Percentiles rank a stretch among this genome's conserved stretches.
These are phyloP conservation scores for Mionectes macconnelli DNA, from an alignment of 2,113 vertebrate genomes.

Conservation along the genomic window DNA sequence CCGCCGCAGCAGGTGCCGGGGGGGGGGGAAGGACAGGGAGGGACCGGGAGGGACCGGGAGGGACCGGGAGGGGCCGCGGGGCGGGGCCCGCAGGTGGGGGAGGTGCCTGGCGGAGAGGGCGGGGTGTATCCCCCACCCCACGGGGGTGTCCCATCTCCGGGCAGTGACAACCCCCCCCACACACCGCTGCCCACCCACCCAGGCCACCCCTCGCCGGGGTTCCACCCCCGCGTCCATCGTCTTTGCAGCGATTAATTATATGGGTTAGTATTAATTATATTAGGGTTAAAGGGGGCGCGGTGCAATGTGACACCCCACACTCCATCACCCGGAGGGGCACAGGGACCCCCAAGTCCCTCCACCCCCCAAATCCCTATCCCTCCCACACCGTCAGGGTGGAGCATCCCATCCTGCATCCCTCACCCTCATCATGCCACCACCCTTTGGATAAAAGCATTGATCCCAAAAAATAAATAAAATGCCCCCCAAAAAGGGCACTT, in stretches of 20 bases:
- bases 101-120: background rate
- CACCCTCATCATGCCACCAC: fast-evolving
- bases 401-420: background rate
- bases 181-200: no score
- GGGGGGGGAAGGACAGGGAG: no score
- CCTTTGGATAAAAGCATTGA: fast-evolving
- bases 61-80: no score
- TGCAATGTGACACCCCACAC: fast-evolving
- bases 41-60: background rate
- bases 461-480: background rate
- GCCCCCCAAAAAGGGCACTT: background rate
- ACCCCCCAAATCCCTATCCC: background rate
- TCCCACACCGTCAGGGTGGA: no score
- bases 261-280: background rate
- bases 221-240: background rate
- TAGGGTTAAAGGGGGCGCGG: no score
- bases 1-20: background rate
- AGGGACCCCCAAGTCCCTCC: background rate
- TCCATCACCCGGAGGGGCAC: fast-evolving
- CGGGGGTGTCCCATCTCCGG: background rate
- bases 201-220: background rate
- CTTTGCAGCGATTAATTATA: background rate
- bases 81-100: background rate
- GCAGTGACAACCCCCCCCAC: background rate
- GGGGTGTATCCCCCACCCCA: background rate